phyloP scores from a whole-genome alignment of 1,140 invertebrate genomes.

The Anthonomus grandis region DNA sequence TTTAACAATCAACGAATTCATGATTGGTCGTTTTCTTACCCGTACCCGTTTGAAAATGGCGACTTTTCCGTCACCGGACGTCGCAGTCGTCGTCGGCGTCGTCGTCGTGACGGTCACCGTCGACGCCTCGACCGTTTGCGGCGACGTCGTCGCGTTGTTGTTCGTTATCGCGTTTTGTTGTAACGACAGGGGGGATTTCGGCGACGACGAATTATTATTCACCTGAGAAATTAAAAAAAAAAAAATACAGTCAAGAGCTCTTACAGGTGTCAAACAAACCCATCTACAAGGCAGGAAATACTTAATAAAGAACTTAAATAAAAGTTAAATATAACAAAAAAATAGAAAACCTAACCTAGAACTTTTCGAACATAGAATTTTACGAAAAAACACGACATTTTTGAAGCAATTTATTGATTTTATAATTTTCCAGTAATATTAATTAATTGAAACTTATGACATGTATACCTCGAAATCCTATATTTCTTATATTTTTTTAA shows the following conservation, averaged over 20 bases:
- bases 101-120: conserved; percentile 52
- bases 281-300: no score
- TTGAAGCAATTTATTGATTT: no score
- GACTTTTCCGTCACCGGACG: conserved; percentile 50
- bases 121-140: conserved; percentile 49
- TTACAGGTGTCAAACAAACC: not conserved
- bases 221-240: conserved; percentile 45
- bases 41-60: conserved; percentile 61
- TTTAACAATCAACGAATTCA: no score
- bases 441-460: no score
- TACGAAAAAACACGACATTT: no score
- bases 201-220: conserved; percentile 41
- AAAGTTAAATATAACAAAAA: no score
- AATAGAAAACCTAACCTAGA: no score
- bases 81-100: conserved; percentile 47
- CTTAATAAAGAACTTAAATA: no score
- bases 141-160: conserved; percentile 30
- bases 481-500: no score
- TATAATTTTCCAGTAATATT: no score
- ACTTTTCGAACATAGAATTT: no score
- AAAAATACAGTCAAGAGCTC: not conserved
- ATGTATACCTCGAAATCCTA: no score
- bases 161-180: conserved; percentile 6
- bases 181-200: conserved; percentile 25
- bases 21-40: conserved; percentile 7